Evolutionary conservation across 2,797 vertebrate genomes (phyloP).

Genomic region (Rachycentron canadum): DNA sequence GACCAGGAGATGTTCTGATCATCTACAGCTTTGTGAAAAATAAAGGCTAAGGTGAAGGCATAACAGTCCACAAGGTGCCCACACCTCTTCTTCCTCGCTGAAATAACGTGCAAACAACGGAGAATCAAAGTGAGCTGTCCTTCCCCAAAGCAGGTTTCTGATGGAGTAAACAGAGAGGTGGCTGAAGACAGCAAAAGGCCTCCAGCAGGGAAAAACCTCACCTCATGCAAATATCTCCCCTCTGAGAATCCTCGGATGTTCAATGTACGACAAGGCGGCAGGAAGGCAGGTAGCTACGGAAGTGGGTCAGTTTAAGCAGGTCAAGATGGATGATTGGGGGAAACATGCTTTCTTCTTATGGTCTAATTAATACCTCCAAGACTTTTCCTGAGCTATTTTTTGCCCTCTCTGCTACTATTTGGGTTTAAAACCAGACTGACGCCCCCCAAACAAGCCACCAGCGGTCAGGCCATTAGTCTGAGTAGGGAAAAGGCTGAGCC

Average conservation of each 20-base stretch:
- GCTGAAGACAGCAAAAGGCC: background rate
- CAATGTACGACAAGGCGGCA: slow-evolving; percentile 15
- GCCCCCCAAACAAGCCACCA: slow-evolving; percentile 26
- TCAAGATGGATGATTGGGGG: slow-evolving; percentile 47
- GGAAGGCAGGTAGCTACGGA: slow-evolving; percentile 48
- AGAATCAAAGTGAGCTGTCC: slow-evolving; percentile 12
- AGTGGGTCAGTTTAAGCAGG: slow-evolving; percentile 77
- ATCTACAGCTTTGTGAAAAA: background rate
- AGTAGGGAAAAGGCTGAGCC: slow-evolving; percentile 17
- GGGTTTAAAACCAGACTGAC: slow-evolving; percentile 35
- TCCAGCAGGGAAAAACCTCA: slow-evolving; percentile 11
- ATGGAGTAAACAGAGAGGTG: slow-evolving; percentile 16
- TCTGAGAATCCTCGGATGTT: slow-evolving; percentile 32
- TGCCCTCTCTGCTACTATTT: slow-evolving; percentile 9
- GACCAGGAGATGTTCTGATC: slow-evolving; percentile 27
- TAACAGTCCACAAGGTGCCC: background rate
- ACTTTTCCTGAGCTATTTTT: slow-evolving; percentile 33
- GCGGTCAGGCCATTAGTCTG: slow-evolving; percentile 50
- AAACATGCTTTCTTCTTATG: slow-evolving; percentile 28
- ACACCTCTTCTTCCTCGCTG: slow-evolving; percentile 6
- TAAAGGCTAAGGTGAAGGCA: background rate
- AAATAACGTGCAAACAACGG: slow-evolving; percentile 29
- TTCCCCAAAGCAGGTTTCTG: slow-evolving; percentile 19
- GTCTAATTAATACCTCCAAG: slow-evolving; percentile 66
- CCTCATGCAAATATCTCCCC: slow-evolving; percentile 35